phyloP scores from a whole-genome alignment of 1,140 invertebrate genomes.

The Lamellibrachia luymesi region DNA sequence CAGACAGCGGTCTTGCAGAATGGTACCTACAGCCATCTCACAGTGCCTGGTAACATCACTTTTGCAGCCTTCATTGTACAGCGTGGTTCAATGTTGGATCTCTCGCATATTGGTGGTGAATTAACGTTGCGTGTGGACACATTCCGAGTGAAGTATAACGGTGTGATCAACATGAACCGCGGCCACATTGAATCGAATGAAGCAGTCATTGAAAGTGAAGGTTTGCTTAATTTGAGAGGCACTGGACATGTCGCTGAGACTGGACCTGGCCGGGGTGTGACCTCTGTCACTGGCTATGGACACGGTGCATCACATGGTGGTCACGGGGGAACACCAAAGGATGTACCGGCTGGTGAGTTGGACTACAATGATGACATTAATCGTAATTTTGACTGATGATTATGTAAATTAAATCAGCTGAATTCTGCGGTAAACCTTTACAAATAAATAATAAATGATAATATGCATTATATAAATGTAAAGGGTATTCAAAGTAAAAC shows the following conservation, averaged over 20 bases:
- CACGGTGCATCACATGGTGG: constrained; percentile 44
- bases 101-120: constrained; percentile 32
- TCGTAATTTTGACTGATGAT: no score
- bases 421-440: no score
- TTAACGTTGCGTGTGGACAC: constrained; percentile 37
- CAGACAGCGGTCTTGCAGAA: constrained; percentile 42
- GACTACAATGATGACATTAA: not conserved
- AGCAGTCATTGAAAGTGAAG: constrained; percentile 39
- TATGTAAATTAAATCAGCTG: no score
- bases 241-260: constrained; percentile 33
- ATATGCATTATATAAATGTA: no score
- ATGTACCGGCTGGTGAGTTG: constrained; percentile 31
- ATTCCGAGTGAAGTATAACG: constrained; percentile 39
- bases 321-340: constrained; percentile 41
- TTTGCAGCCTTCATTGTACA: constrained; percentile 38
- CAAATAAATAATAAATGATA: no score
- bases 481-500: no score
- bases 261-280: constrained; percentile 34
- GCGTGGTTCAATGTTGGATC: constrained; percentile 35
- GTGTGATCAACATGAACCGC: constrained; percentile 34
- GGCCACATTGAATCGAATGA: constrained; percentile 39
- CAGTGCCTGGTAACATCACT: constrained; percentile 40
- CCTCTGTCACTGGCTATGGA: constrained; percentile 29
- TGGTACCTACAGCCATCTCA: constrained; percentile 35
- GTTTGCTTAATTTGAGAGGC: constrained; percentile 34